phyloP scores from a whole-genome alignment of 2,888 invertebrate genomes.

The Dione juno region DNA sequence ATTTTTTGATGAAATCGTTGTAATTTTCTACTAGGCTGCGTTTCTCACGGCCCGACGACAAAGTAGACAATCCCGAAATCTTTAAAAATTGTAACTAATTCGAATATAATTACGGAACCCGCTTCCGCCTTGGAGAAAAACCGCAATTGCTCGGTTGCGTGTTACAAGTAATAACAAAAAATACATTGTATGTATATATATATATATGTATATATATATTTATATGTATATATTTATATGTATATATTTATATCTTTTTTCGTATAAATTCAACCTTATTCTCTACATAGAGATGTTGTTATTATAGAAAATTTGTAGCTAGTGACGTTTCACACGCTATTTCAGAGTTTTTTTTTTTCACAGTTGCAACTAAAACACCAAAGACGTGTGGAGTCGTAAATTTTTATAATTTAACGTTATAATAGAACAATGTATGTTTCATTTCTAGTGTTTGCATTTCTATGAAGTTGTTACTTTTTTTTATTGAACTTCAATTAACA shows the following conservation, averaged over 20 bases:
- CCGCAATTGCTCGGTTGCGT: slow-evolving; percentile 75
- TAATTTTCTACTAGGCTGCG: slow-evolving; percentile 46
- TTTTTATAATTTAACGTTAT: slow-evolving; percentile 27
- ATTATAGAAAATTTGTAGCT: slow-evolving; percentile 13
- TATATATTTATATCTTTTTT: not conserved
- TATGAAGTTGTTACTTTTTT: slow-evolving; percentile 7
- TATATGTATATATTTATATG: too few species aligned
- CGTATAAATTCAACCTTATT: slow-evolving; percentile 36
- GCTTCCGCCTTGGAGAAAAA: slow-evolving; percentile 75
- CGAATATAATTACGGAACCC: slow-evolving; percentile 72
- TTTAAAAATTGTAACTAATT: slow-evolving; percentile 71
- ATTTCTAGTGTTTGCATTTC: too few species aligned
- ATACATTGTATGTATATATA: slow-evolving; percentile 47
- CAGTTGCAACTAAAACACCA: slow-evolving; percentile 34
- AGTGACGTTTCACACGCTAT: slow-evolving; percentile 49
- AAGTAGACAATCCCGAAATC: slow-evolving; percentile 53
- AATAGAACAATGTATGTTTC: slow-evolving; percentile 2
- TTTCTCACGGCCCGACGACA: slow-evolving; percentile 48
- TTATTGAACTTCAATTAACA: not conserved
- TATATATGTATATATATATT: not conserved
- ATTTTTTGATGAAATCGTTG: slow-evolving; percentile 28
- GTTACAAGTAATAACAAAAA: slow-evolving; percentile 61
- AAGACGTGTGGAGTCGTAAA: slow-evolving; percentile 26
- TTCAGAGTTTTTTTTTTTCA: slow-evolving; percentile 36
- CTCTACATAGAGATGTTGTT: slow-evolving; percentile 25